Conservation (phyloP, 2,113 vertebrate genomes). For the Montifringilla adamsi region DNA sequence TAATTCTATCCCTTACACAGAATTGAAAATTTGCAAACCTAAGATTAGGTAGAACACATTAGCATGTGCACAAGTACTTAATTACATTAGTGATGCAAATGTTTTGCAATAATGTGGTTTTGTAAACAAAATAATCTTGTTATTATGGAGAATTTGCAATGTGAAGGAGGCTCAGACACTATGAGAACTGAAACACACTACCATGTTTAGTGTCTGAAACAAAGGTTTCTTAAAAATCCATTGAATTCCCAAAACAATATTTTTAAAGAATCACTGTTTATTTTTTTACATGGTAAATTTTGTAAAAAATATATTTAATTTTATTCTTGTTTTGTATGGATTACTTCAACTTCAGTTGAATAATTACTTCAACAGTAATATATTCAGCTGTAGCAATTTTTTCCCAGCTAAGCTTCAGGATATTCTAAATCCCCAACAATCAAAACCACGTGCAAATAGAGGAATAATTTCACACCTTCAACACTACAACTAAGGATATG, state of each 20-base stretch:
- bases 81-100: constrained; percentile 77
- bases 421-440: constrained; percentile 53
- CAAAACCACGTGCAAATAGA: constrained; percentile 4
- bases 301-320: neutral
- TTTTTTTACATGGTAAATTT: constrained; percentile 4
- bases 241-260: neutral
- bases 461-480: constrained; percentile 70
- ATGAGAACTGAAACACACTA: constrained; percentile 26
- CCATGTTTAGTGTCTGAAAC: neutral
- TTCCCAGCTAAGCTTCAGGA: constrained; percentile 17
- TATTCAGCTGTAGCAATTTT: neutral
- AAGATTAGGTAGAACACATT: constrained; percentile 65
- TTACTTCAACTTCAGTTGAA: constrained; percentile 15
- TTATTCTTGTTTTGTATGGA: constrained; percentile 18
- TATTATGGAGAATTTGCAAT: constrained; percentile 66
- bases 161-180: constrained; percentile 48
- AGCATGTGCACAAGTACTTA: constrained; percentile 66
- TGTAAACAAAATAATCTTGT: constrained; percentile 72
- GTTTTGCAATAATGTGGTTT: constrained; percentile 68
- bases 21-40: constrained; percentile 59
- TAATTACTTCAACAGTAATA: neutral
- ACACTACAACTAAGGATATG: constrained; percentile 15
- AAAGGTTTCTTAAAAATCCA: constrained; percentile 29
- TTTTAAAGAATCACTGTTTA: neutral
- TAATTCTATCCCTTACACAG: constrained; percentile 33